Conservation (phyloP, 37 sponge, comb jelly and placozoan genomes). For the Spongilla lacustris region DNA sequence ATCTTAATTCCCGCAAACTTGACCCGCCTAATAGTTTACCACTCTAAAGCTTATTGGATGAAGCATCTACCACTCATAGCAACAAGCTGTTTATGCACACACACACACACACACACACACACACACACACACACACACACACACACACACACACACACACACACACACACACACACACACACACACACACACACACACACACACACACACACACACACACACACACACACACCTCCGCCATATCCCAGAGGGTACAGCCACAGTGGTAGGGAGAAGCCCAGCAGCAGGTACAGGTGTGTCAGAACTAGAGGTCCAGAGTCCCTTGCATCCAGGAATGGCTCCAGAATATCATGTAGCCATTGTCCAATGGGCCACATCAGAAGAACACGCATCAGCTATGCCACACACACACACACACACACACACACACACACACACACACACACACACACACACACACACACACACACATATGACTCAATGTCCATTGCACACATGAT, state of each 20-base stretch:
- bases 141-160: conserved; percentile 5
- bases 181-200: background rate
- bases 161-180: conserved; percentile 19
- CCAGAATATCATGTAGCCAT: conserved; percentile 39
- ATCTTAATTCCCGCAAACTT: too few relatives aligned
- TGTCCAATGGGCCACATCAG: conserved; percentile 84
- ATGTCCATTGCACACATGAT: background rate
- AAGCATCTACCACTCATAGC: too few relatives aligned
- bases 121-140: too few relatives aligned
- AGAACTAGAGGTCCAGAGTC: conserved; percentile 74
- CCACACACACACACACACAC: conserved; percentile 36
- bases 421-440: conserved; percentile 37
- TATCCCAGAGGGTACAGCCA: conserved; percentile 77
- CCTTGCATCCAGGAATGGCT: conserved; percentile 50
- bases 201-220: too few relatives aligned
- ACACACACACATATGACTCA: conserved; percentile 23
- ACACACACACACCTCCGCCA: background rate
- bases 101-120: too few relatives aligned
- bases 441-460: conserved; percentile 27
- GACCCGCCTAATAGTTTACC: too few relatives aligned
- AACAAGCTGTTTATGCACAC: too few relatives aligned
- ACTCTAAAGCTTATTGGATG: too few relatives aligned
- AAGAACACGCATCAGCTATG: conserved; percentile 66
- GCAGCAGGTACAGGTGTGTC: conserved; percentile 88
- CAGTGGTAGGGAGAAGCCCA: conserved; percentile 82